Conservation (phyloP, 64 coral and sea anemone species). For the Astreopora myriophthalma region DNA sequence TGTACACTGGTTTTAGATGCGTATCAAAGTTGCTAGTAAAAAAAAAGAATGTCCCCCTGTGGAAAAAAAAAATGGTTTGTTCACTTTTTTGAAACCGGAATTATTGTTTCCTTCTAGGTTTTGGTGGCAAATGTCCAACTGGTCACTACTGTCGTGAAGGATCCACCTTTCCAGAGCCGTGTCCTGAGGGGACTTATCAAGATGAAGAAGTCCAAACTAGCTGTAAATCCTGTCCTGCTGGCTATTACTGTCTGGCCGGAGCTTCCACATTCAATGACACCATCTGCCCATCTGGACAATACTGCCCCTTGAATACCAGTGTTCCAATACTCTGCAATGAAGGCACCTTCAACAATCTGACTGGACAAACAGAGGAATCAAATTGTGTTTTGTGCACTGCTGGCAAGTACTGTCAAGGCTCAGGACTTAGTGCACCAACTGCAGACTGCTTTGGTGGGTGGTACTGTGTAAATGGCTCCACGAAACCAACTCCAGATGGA, state of each 20-base stretch:
- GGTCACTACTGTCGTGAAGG: slow-evolving; percentile 76
- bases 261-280: slow-evolving; percentile 54
- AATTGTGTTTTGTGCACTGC: slow-evolving; percentile 81
- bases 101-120: slow-evolving; percentile 25
- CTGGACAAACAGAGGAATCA: slow-evolving; percentile 56
- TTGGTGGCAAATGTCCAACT: slow-evolving; percentile 70
- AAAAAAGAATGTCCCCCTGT: background rate
- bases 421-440: slow-evolving; percentile 77
- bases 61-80: background rate
- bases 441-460: slow-evolving; percentile 88
- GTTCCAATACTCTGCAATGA: slow-evolving; percentile 69
- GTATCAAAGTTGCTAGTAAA: too few species aligned
- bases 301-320: slow-evolving; percentile 87
- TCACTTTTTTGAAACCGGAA: background rate
- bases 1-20: too few species aligned
- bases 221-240: slow-evolving; percentile 76
- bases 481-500: slow-evolving; percentile 63
- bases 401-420: slow-evolving; percentile 89
- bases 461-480: slow-evolving; percentile 93
- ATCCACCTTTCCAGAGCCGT: slow-evolving; percentile 60
- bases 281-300: slow-evolving; percentile 78
- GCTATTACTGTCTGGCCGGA: slow-evolving; percentile 69
- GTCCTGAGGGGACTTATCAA: slow-evolving; percentile 90
- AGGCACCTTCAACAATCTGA: slow-evolving; percentile 85
- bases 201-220: slow-evolving; percentile 57